Conservation (phyloP, 2,888 invertebrate genomes). For the Dioctria linearis region DNA sequence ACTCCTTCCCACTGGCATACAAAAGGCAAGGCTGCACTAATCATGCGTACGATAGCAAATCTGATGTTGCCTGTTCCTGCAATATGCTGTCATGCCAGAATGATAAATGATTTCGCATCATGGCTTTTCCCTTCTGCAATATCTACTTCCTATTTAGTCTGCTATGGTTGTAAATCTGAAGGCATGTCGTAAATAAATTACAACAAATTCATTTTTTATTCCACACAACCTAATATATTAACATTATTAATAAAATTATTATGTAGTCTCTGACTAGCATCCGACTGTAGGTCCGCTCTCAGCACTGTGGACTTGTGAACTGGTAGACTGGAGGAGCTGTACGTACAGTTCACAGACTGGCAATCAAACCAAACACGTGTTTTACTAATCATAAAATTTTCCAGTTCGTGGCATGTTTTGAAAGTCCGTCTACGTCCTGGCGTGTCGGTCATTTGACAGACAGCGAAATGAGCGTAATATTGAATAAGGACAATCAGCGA, state of each 20-base stretch:
- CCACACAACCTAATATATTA: slow-evolving; percentile 39
- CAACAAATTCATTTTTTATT: slow-evolving; percentile 43
- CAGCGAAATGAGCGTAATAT: slow-evolving; percentile 15
- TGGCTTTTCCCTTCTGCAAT: slow-evolving; percentile 17
- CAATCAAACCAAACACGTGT: slow-evolving; percentile 48
- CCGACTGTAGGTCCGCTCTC: too few species aligned
- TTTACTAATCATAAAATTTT: slow-evolving; percentile 41
- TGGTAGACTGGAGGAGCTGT: neutral
- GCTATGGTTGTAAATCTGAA: slow-evolving; percentile 21
- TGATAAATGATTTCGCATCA: slow-evolving; percentile 49
- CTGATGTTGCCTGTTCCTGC: slow-evolving; percentile 24
- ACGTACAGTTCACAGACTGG: neutral
- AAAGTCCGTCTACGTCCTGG: slow-evolving; percentile 40
- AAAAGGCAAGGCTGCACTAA: slow-evolving; percentile 12
- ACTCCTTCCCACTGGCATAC: slow-evolving; percentile 11
- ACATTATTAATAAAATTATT: slow-evolving; percentile 50
- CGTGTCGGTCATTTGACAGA: slow-evolving; percentile 16
- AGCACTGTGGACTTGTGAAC: too few species aligned
- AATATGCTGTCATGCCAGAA: slow-evolving; percentile 30
- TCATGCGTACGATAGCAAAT: slow-evolving; percentile 30
- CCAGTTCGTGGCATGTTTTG: slow-evolving; percentile 46
- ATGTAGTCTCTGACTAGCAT: neutral
- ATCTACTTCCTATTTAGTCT: slow-evolving; percentile 21
- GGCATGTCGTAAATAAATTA: slow-evolving; percentile 51
- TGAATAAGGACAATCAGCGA: slow-evolving; percentile 34